These are phyloP conservation scores for Alligator sinensis DNA, from an alignment of 2,113 vertebrate species.

Conservation along the genomic window DNA sequence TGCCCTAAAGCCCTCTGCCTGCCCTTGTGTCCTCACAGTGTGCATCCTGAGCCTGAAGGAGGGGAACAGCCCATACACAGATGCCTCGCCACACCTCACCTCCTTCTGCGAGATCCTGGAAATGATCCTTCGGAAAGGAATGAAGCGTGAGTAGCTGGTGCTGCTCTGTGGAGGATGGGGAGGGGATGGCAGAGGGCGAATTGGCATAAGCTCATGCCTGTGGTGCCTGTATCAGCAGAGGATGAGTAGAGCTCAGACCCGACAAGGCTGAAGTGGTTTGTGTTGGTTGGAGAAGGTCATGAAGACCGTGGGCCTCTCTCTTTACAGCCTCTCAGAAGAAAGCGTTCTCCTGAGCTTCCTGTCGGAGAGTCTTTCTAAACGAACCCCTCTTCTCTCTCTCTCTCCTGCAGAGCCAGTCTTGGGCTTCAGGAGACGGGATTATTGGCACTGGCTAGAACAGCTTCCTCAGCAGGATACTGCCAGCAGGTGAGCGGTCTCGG, in stretches of 20 bases:
- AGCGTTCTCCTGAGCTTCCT: background rate
- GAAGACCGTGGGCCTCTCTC: too few species aligned
- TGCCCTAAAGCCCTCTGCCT: background rate
- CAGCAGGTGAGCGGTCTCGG: conserved; percentile 69
- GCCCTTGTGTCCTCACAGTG: conserved; percentile 55
- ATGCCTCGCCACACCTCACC: conserved; percentile 80
- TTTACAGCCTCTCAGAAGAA: background rate
- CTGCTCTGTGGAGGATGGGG: fast-evolving
- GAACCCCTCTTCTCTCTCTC: background rate
- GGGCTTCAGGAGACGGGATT: conserved; percentile 84
- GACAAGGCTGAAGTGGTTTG: background rate
- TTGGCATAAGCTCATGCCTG: background rate
- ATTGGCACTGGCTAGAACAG: conserved; percentile 88
- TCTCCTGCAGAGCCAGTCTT: conserved; percentile 81
- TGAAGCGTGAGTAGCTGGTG: conserved; percentile 81
- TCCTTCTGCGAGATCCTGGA: conserved; percentile 88
- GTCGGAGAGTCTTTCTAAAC: background rate
- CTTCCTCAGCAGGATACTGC: conserved; percentile 75
- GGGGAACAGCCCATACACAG: conserved; percentile 64
- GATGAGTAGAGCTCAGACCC: background rate
- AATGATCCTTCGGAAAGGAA: conserved; percentile 85
- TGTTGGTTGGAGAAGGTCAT: background rate
- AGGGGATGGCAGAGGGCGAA: background rate
- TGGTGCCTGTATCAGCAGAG: background rate
- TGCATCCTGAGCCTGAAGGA: conserved; percentile 82